Percentiles rank a stretch among this genome's conserved stretches.
phyloP scores from a whole-genome alignment of 2,113 vertebrate genomes.

The Leptodactylus fuscus region DNA sequence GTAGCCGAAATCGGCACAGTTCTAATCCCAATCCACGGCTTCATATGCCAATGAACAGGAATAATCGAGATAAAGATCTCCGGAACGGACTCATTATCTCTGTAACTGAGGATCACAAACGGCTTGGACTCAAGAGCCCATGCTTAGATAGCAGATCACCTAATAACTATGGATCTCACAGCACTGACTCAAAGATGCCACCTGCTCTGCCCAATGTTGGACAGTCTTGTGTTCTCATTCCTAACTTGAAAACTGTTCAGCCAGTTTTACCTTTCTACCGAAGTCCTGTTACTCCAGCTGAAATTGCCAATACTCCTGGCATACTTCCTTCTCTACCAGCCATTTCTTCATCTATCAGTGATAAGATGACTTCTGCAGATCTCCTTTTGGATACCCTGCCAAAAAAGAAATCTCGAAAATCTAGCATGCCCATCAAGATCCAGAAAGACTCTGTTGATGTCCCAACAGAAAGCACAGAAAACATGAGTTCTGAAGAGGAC shows the following conservation, averaged over 20 bases:
- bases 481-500: constrained; percentile 83
- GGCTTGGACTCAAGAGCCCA: constrained; percentile 72
- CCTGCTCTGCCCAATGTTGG: constrained; percentile 76
- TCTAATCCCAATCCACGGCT: constrained; percentile 97
- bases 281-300: constrained; percentile 90
- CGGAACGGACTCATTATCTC: constrained; percentile 76
- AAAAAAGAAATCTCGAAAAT: constrained; percentile 98
- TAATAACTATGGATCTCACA: constrained; percentile 77
- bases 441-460: constrained; percentile 85
- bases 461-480: constrained; percentile 72
- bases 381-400: constrained; percentile 79
- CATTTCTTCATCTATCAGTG: constrained; percentile 86
- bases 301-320: constrained; percentile 93
- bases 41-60: constrained; percentile 98
- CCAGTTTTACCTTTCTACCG: constrained; percentile 95
- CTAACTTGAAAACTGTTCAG: constrained; percentile 94
- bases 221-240: constrained; percentile 90
- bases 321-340: constrained; percentile 89
- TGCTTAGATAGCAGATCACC: constrained; percentile 77
- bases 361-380: constrained; percentile 78
- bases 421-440: constrained; percentile 98
- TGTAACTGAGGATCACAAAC: constrained; percentile 75
- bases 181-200: constrained; percentile 82
- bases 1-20: constrained; percentile 96
- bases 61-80: constrained; percentile 93